Conservation (phyloP, 2,888 invertebrate genomes). For the Agriopis marginaria region DNA sequence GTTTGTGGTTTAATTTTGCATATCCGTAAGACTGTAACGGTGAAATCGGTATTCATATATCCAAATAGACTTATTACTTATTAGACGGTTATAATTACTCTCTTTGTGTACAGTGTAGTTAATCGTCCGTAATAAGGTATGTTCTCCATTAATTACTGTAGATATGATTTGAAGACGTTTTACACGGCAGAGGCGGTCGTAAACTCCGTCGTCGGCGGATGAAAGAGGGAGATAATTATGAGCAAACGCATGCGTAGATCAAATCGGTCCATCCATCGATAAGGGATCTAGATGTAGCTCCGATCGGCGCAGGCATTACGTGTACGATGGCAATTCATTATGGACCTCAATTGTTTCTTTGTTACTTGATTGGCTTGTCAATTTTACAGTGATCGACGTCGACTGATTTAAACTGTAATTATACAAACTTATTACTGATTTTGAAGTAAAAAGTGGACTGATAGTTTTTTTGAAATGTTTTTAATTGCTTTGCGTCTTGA, state of each 20-base stretch:
- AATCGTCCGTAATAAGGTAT: conserved; percentile 73
- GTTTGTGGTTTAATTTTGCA: conserved; percentile 41
- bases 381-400: conserved; percentile 33
- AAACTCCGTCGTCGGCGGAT: conserved; percentile 81
- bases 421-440: conserved; percentile 41
- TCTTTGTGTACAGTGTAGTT: conserved; percentile 65
- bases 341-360: conserved; percentile 52
- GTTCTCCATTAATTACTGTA: conserved; percentile 79
- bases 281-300: conserved; percentile 70
- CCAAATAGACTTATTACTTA: conserved; percentile 55
- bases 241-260: conserved; percentile 83
- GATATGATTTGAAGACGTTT: conserved; percentile 72
- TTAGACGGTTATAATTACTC: conserved; percentile 54
- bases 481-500: conserved; percentile 1
- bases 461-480: neutral
- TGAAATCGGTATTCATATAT: conserved; percentile 45
- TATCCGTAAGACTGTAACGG: conserved; percentile 43
- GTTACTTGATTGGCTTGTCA: conserved; percentile 39
- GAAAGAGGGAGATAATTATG: conserved; percentile 84
- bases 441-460: conserved; percentile 20
- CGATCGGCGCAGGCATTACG: conserved; percentile 64
- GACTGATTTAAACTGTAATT: conserved; percentile 36
- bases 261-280: conserved; percentile 83
- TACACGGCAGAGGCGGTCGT: conserved; percentile 76
- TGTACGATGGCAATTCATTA: conserved; percentile 65